These are phyloP conservation scores for Parauchenoglanis ngamensis DNA, from an alignment of 2,797 vertebrate genomes.

Conservation along the genomic window DNA sequence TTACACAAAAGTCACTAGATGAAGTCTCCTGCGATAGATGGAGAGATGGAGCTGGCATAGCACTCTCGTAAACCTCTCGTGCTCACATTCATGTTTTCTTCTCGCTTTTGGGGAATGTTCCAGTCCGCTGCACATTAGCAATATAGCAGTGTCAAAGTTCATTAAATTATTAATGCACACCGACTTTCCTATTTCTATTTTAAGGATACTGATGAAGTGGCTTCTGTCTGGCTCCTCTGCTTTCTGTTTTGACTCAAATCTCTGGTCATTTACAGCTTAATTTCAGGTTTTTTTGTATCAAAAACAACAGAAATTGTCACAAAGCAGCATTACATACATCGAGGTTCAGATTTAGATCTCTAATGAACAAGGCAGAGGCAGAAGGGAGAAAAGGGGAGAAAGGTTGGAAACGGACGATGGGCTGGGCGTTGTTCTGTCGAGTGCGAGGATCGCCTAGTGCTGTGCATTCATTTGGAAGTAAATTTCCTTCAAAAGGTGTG, in stretches of 20 bases:
- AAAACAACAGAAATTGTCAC: background rate
- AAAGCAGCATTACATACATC: background rate
- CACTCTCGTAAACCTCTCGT: background rate
- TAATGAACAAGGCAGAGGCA: background rate
- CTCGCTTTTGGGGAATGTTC: conserved; percentile 27
- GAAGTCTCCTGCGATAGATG: background rate
- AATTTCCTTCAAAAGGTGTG: background rate
- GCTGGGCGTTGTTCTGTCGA: background rate
- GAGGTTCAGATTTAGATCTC: background rate
- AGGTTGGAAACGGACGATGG: background rate
- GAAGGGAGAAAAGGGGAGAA: background rate
- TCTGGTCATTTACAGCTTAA: conserved; percentile 33
- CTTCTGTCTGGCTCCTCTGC: conserved; percentile 44
- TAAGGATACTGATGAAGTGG: conserved; percentile 53
- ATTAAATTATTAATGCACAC: conserved; percentile 55
- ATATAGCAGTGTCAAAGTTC: conserved; percentile 47
- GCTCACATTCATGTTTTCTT: conserved; percentile 32
- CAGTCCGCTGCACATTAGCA: conserved; percentile 39
- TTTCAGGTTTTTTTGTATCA: background rate
- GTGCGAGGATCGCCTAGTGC: background rate
- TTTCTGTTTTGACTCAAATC: conserved; percentile 18
- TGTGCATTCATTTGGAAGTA: background rate
- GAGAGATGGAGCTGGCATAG: background rate
- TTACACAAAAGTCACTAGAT: background rate
- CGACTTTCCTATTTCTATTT: conserved; percentile 57